Base-by-base conservation (phyloP, 2,888 invertebrate species). In the Myopa tessellatipennis region DNA sequence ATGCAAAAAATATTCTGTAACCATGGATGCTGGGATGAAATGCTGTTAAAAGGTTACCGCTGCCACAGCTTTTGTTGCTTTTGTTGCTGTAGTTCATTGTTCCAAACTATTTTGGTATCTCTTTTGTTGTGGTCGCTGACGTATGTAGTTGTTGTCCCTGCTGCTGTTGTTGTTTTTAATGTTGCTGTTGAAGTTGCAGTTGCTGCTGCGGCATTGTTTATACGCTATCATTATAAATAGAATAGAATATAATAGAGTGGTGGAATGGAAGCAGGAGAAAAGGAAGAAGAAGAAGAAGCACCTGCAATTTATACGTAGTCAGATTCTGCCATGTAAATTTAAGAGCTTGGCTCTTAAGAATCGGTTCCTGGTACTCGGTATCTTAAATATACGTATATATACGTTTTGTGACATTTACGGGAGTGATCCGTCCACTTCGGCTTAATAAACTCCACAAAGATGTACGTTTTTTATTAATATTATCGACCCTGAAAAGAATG, bases 121-220 rank as follows among this genome's bases (percentile, higher is more conserved):
- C 55, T 55, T 45, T 67, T 70, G 50, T 26, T 58, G 70, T 55
- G 36, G 52, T 50, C 36, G 60, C 40, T 60, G 7, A 10, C 7
- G 36, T n/a, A n/a, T n/a, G n/a, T n/a, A n/a, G n/a, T n/a, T n/a
- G n/a, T n/a, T n/a, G n/a, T n/a, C n/a, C n/a, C n/a, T n/a, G n/a
- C n/a, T n/a, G n/a, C n/a, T n/a, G n/a, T n/a, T n/a, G n/a, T n/a
- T n/a, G n/a, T n/a, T n/a, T n/a, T n/a, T n/a, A n/a, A n/a, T n/a
- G n/a, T n/a, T 61, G 10, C 16, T 52, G 36, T 74, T 61, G 65
- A 16, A 6, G 65, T 38, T 4, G 8, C 0, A 34, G 61, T 65
- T 65, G 65, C 65, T 38, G 2, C 4, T 65, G 52, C 65, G 52
- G 74, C 74, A 74, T 74, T 74, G 74, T 74, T 74, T 74, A 50